Conservation (phyloP, 2,888 invertebrate genomes). For the Drosophila putrida region DNA sequence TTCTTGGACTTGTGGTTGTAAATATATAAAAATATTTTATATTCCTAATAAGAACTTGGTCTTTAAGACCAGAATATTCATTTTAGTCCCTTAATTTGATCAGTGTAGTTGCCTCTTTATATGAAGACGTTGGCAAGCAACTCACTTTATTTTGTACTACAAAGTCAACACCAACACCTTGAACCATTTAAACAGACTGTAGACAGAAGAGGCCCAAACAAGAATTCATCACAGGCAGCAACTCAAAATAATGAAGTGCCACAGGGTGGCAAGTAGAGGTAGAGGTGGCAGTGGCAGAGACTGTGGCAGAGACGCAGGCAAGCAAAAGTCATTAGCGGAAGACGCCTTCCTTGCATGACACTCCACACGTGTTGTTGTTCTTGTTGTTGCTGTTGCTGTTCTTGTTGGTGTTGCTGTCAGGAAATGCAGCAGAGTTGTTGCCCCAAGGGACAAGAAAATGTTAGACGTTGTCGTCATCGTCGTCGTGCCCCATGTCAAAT, state of each 20-base stretch:
- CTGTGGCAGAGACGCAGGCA: slow-evolving; percentile 27
- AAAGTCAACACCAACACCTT: slow-evolving; percentile 78
- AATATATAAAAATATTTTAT: too few species aligned
- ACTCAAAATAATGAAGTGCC: slow-evolving; percentile 79
- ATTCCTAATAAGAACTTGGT: too few species aligned
- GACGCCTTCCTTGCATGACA: slow-evolving; percentile 52
- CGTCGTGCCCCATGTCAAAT: slow-evolving; percentile 63
- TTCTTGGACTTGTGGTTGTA: too few species aligned
- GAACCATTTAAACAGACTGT: slow-evolving; percentile 67
- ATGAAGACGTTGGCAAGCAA: slow-evolving; percentile 22
- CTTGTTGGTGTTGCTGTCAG: slow-evolving; percentile 56
- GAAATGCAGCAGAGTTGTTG: slow-evolving; percentile 71
- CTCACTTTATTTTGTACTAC: slow-evolving; percentile 62
- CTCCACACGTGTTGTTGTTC: slow-evolving; percentile 28
- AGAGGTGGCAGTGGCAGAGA: background rate
- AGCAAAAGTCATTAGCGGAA: slow-evolving; percentile 76
- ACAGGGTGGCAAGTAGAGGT: slow-evolving; percentile 15
- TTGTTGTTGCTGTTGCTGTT: slow-evolving; percentile 43
- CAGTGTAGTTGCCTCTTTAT: background rate
- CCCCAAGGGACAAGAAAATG: slow-evolving; percentile 51
- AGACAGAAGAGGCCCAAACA: slow-evolving; percentile 24
- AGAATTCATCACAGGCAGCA: slow-evolving; percentile 59
- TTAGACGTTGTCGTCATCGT: slow-evolving; percentile 45
- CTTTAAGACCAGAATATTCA: too few species aligned
- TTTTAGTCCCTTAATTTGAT: too few species aligned